These are phyloP conservation scores for Emydocephalus ijimae DNA, from an alignment of 2,113 vertebrate species.

Conservation along the genomic window DNA sequence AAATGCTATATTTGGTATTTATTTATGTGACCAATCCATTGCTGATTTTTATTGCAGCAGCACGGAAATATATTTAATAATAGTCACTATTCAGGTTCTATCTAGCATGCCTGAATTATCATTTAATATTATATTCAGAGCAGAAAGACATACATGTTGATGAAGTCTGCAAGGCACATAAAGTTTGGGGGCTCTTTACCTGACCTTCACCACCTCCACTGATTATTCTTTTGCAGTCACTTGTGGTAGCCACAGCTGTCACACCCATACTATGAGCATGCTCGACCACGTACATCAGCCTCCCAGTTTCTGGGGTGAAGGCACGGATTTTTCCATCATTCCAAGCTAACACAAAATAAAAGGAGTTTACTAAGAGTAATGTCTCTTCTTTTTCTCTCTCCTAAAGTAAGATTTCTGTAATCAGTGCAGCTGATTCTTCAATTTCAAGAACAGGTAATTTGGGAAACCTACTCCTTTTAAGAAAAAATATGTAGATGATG, in stretches of 20 bases:
- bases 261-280: conserved; percentile 80
- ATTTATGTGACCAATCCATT: not conserved
- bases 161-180: not conserved
- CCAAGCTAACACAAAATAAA: conserved; percentile 73
- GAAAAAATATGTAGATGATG: not conserved
- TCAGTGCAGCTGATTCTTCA: not conserved
- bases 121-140: not conserved
- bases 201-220: conserved; percentile 87
- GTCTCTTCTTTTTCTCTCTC: not conserved
- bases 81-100: not conserved
- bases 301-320: conserved; percentile 80
- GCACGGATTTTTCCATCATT: conserved; percentile 83
- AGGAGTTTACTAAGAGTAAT: not conserved
- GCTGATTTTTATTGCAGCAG: not conserved
- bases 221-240: conserved; percentile 76
- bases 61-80: not conserved
- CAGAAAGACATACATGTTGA: not conserved
- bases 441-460: not conserved
- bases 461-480: not conserved
- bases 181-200: conserved; percentile 58
- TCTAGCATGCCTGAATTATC: not conserved
- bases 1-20: not conserved
- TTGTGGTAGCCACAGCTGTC: conserved; percentile 77
- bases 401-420: not conserved
- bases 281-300: conserved; percentile 68